phyloP scores from a whole-genome alignment of 2,113 vertebrate genomes.

The Callipepla californica region DNA sequence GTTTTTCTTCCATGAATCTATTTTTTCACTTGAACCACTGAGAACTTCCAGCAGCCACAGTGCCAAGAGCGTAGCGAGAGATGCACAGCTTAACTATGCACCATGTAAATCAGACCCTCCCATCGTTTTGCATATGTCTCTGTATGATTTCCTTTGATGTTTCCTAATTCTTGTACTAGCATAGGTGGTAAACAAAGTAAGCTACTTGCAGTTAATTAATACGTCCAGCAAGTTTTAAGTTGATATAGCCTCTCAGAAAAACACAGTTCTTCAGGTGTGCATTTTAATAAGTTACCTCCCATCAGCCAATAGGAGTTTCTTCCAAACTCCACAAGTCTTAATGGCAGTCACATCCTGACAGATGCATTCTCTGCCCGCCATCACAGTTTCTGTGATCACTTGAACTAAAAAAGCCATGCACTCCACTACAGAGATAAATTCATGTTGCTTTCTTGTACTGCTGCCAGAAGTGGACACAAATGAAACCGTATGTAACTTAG shows the following conservation, averaged over 20 bases:
- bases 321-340: not conserved
- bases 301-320: not conserved
- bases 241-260: not conserved
- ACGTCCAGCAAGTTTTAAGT: not conserved
- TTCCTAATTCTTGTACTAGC: not conserved
- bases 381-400: fast-evolving
- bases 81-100: not conserved
- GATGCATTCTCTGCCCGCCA: not conserved
- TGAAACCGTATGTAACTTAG: fast-evolving
- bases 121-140: not conserved
- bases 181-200: conserved; percentile 1
- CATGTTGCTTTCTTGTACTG: fast-evolving
- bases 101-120: not conserved
- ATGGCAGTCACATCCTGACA: not conserved
- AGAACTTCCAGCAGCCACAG: not conserved
- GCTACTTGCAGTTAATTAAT: not conserved
- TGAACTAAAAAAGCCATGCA: not conserved
- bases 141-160: not conserved
- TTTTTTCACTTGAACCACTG: not conserved
- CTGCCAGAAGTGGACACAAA: not conserved
- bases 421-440: fast-evolving
- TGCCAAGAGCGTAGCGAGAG: not conserved
- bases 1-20: not conserved
- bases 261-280: not conserved
- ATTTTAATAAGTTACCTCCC: not conserved